Percentiles rank a stretch among this genome's conserved stretches.
Conservation (phyloP, 1,140 invertebrate genomes). For the Magallana ariakensis region DNA sequence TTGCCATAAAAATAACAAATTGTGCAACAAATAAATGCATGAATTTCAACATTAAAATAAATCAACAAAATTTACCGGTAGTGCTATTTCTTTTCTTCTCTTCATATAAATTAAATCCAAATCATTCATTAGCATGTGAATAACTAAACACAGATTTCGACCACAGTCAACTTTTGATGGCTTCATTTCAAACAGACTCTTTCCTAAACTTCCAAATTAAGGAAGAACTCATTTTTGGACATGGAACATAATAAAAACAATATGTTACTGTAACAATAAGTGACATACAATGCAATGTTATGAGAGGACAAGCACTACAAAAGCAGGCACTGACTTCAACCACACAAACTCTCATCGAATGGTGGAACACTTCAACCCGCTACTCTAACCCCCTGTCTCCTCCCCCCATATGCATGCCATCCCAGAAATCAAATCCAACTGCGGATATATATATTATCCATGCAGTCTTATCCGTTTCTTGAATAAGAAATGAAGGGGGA, state of each 20-base stretch:
- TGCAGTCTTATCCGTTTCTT: no score
- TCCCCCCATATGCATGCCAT: no score
- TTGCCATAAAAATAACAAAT: no score
- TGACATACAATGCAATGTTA: background rate
- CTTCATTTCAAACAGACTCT: background rate
- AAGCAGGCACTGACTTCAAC: background rate
- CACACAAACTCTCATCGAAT: background rate
- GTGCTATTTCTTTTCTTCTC: no score
- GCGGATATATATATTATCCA: no score
- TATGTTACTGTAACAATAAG: background rate
- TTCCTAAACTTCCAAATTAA: background rate
- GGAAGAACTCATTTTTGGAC: slow-evolving; percentile 15
- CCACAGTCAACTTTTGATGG: background rate
- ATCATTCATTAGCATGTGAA: background rate
- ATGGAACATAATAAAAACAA: background rate
- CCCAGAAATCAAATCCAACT: no score
- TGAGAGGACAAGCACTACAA: slow-evolving; percentile 20
- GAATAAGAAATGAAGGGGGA: no score
- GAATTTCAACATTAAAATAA: no score
- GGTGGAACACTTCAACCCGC: background rate
- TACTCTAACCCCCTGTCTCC: no score
- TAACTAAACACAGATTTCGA: background rate
- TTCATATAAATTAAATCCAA: no score
- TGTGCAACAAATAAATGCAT: no score
- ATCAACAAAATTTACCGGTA: no score